Evolutionary conservation across 2,113 vertebrate species (phyloP), one percentile per base, ranked within the genome.

Genomic region (Cynocephalus volans): DNA sequence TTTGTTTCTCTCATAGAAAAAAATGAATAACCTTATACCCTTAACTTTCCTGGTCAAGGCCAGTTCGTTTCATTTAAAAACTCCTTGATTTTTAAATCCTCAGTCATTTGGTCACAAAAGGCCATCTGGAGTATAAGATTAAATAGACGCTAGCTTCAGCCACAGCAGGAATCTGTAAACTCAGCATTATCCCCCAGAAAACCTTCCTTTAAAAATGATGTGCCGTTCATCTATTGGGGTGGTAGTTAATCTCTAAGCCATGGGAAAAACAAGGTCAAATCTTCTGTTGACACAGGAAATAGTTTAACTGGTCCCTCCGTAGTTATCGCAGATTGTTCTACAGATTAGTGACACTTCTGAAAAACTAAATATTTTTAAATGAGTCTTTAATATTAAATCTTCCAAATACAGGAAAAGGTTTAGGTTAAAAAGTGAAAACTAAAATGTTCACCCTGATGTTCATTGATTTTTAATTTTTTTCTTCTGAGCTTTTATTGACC

Each of bases 381-480:
- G 11, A 96, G 69, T 64, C 56, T n/a, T 85, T 50, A 89, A 88
- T 95, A 36, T n/a, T 54, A 76, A 93, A 0, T 50, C 56, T 56
- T 81, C 70, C 80, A 91, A 90, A 31, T 84, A 96, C 33, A 94
- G 86, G 8, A 88, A 85, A 94, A 95, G 56, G 67, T 79, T 84
- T 93, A 93, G 75, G 14, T 75, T 97, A 97, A 97, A 95, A 69
- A 81, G 89, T 65, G 77, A 90, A 93, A 58, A 95, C 88, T 69
- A 97, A 82, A 36, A 65, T 92, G n/a, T 54, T 95, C 48, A 85
- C 86, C 90, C 84, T 83, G 23, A 73, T 96, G 96, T 83, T 91
- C 96, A 98, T 92, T 97, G 95, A 97, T 96, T 97, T 97, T 88
- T 93, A 58, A 83, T 90, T 93, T 84, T 96, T 96, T 98, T 88